Percentiles rank a stretch among this genome's conserved stretches.
Evolutionary conservation across 2,797 vertebrate genomes (phyloP).

Genomic region (Meda fulgida): DNA sequence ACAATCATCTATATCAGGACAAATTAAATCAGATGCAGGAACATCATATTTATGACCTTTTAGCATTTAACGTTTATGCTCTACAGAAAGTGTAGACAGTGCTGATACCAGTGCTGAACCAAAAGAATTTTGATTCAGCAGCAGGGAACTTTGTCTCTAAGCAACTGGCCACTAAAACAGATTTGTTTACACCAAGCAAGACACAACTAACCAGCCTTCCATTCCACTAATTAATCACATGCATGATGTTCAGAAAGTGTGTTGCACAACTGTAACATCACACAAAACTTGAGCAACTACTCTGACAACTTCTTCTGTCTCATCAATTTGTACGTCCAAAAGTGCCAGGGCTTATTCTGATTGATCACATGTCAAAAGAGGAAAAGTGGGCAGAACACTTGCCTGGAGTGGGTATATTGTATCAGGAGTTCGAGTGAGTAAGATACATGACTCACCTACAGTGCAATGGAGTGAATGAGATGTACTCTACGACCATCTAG

Average conservation of each 20-base stretch:
- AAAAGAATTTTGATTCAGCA: slow-evolving; percentile 7
- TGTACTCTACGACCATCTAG: background rate
- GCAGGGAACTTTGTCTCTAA: slow-evolving; percentile 18
- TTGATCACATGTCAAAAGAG: background rate
- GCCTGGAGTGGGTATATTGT: background rate
- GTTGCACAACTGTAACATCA: slow-evolving; percentile 15
- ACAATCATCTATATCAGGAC: background rate
- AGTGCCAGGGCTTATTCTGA: background rate
- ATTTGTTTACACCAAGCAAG: slow-evolving; percentile 20
- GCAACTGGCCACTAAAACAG: slow-evolving; percentile 20
- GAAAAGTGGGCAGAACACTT: background rate
- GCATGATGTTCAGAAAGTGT: slow-evolving; percentile 28
- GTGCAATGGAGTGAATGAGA: background rate
- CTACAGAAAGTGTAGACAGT: slow-evolving; percentile 5
- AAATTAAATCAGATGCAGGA: background rate
- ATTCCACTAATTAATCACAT: slow-evolving; percentile 20
- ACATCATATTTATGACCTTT: background rate
- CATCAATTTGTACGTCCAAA: background rate
- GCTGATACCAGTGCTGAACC: background rate
- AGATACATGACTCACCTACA: background rate
- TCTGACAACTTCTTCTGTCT: background rate
- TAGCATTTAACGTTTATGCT: background rate
- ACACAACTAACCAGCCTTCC: slow-evolving; percentile 19
- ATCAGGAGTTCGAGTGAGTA: background rate
- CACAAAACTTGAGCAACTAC: slow-evolving; percentile 20